Conservation (phyloP, 2,888 invertebrate species). For the Volucella inanis region DNA sequence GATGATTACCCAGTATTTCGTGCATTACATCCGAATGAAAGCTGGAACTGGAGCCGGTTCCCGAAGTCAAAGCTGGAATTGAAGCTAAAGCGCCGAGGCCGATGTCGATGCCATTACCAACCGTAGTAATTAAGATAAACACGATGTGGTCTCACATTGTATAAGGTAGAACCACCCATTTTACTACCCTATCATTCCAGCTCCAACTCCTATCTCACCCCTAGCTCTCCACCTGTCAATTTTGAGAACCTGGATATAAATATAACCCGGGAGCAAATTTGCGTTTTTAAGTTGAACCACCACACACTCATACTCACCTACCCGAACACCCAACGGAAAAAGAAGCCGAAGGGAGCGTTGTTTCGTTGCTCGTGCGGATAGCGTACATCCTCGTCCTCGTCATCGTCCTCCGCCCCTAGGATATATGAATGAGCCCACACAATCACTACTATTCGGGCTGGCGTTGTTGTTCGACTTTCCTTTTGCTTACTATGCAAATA, state of each 20-base stretch:
- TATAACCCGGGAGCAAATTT: slow-evolving; percentile 53
- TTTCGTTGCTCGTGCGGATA: slow-evolving; percentile 20
- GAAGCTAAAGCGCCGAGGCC: no score
- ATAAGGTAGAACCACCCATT: not conserved
- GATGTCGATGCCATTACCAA: slow-evolving; percentile 35
- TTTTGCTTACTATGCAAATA: slow-evolving; percentile 67
- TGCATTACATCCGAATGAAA: slow-evolving; percentile 17
- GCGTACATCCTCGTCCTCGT: slow-evolving; percentile 20
- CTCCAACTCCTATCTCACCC: not conserved
- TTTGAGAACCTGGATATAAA: slow-evolving; percentile 46
- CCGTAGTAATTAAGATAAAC: slow-evolving; percentile 71
- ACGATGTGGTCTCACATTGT: slow-evolving; percentile 52
- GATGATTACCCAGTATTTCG: slow-evolving; percentile 43
- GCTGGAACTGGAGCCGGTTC: no score
- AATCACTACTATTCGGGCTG: slow-evolving; percentile 56
- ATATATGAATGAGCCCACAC: slow-evolving; percentile 28
- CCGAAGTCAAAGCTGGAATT: no score
- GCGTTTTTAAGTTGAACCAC: slow-evolving; percentile 41
- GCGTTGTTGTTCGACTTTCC: slow-evolving; percentile 53
- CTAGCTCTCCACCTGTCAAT: slow-evolving; percentile 37
- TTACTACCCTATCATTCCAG: not conserved
- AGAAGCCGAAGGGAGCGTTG: not conserved
- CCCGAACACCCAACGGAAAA: no score
- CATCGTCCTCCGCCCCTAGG: not conserved
- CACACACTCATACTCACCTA: not conserved